Conservation (phyloP, 2,888 invertebrate species). For the Agrotis exclamationis region DNA sequence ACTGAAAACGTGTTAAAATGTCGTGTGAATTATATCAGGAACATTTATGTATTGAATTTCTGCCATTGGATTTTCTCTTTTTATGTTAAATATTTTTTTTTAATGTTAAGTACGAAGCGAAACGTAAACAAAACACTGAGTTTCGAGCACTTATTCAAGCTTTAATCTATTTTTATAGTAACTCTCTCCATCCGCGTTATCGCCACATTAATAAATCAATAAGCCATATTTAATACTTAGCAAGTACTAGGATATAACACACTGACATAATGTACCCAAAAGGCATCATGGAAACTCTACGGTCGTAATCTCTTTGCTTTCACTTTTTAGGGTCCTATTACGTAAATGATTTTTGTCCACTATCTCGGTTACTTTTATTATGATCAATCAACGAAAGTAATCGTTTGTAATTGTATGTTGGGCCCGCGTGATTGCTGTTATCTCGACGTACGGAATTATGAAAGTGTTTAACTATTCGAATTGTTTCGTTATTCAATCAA, state of each 20-base stretch:
- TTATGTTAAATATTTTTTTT: too few relatives aligned
- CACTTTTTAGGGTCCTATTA: constrained; percentile 57
- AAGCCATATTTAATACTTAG: constrained; percentile 12
- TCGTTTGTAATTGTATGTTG: constrained; percentile 58
- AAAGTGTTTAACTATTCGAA: constrained; percentile 64
- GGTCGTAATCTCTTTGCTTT: constrained; percentile 50
- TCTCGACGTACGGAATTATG: constrained; percentile 59
- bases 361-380: constrained; percentile 57
- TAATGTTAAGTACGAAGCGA: too few relatives aligned
- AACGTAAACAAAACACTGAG: background rate
- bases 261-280: constrained; percentile 28
- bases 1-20: too few relatives aligned
- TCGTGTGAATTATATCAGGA: too few relatives aligned
- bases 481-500: constrained; percentile 59
- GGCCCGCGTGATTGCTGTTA: constrained; percentile 54
- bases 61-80: too few relatives aligned
- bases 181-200: background rate
- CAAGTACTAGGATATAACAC: constrained; percentile 13
- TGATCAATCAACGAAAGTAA: constrained; percentile 66
- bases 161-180: background rate
- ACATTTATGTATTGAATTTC: too few relatives aligned
- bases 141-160: background rate
- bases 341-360: constrained; percentile 50
- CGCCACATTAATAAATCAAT: constrained; percentile 7
- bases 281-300: constrained; percentile 46